Conservation (phyloP, 2,113 vertebrate genomes). For the Callopanchax toddi region DNA sequence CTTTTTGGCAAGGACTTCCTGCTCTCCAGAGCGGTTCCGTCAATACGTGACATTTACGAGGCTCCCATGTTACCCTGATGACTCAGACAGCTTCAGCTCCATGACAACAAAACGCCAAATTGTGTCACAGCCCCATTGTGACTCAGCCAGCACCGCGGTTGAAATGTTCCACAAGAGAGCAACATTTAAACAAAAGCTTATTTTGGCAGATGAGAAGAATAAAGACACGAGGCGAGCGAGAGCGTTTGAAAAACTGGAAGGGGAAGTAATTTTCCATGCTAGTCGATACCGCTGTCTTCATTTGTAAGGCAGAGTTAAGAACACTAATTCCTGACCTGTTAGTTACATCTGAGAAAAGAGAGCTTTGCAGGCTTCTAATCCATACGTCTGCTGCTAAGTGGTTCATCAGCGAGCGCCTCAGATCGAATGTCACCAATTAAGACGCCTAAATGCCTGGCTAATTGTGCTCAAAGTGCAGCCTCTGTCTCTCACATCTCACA, state of each 20-base stretch:
- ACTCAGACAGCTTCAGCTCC: slow-evolving; percentile 67
- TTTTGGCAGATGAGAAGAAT: slow-evolving; percentile 40
- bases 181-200: slow-evolving; percentile 47
- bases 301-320: slow-evolving; percentile 71
- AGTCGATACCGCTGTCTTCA: slow-evolving; percentile 74
- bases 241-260: slow-evolving; percentile 29
- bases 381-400: slow-evolving; percentile 80
- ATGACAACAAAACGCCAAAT: slow-evolving; percentile 74
- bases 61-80: slow-evolving; percentile 68
- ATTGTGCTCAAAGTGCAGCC: slow-evolving; percentile 78
- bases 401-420: slow-evolving; percentile 73
- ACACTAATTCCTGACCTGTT: slow-evolving; percentile 80
- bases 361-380: slow-evolving; percentile 74
- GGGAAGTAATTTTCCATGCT: slow-evolving; percentile 35
- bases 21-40: slow-evolving; percentile 61
- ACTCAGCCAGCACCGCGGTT: slow-evolving; percentile 38
- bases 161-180: slow-evolving; percentile 21
- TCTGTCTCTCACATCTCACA: slow-evolving; percentile 61
- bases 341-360: slow-evolving; percentile 77
- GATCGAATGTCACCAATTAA: slow-evolving; percentile 85
- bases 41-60: slow-evolving; percentile 73
- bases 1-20: slow-evolving; percentile 66
- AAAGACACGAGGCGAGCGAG: slow-evolving; percentile 21
- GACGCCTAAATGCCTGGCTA: slow-evolving; percentile 82
- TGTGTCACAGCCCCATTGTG: slow-evolving; percentile 46